A percentile compares a stretch with the other conserved stretches of the same genome.
These are phyloP conservation scores for Urocolius indicus DNA, from an alignment of 2,113 vertebrate species.

Conservation along the genomic window DNA sequence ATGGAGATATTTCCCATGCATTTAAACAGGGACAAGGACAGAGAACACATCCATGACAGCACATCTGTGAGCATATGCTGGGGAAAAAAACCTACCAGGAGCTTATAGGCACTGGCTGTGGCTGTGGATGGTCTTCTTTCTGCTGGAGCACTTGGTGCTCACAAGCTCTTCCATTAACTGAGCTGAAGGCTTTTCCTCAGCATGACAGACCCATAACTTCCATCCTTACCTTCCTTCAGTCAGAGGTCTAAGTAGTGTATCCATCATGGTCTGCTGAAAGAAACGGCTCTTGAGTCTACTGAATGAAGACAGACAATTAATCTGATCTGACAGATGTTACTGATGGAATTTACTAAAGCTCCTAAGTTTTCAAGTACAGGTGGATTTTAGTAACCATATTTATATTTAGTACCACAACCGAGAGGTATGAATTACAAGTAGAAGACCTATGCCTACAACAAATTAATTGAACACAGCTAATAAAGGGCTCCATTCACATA, in stretches of 20 bases:
- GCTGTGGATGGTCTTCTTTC: neutral
- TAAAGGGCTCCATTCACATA: neutral
- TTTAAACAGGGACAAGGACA: neutral
- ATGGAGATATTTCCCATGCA: neutral
- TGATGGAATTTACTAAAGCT: neutral
- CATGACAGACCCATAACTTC: neutral
- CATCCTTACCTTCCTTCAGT: neutral
- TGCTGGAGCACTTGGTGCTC: neutral
- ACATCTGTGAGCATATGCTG: accelerated
- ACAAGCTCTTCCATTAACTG: neutral
- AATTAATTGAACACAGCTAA: neutral
- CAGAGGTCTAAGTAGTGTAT: neutral
- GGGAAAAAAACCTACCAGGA: neutral
- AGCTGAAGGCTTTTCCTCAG: neutral
- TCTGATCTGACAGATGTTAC: neutral
- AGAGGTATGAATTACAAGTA: neutral
- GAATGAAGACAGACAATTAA: neutral
- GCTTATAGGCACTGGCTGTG: neutral
- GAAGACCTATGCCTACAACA: neutral
- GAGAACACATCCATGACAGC: neutral
- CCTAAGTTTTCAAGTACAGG: neutral
- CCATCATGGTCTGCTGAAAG: neutral
- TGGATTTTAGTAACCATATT: neutral
- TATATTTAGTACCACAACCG: neutral
- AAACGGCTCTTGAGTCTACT: neutral